Conservation (phyloP, 1,140 invertebrate species). For the Drosophila lowei region DNA sequence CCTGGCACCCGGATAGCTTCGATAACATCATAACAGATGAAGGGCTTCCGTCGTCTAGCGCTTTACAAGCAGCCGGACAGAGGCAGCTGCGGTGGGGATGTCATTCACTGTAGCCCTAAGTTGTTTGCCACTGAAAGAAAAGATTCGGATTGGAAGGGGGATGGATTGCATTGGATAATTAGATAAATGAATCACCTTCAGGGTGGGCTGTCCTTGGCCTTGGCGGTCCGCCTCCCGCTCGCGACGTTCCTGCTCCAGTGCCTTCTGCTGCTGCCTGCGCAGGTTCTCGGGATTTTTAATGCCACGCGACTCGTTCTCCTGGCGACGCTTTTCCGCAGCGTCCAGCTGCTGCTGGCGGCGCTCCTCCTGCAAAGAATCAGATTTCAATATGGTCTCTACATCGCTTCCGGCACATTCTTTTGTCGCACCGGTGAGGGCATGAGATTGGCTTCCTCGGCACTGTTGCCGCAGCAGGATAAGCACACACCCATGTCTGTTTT, state of each 20-base stretch:
- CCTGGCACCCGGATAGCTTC: too few relatives aligned
- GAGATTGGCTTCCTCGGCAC: slow-evolving; percentile 69
- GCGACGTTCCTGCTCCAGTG: slow-evolving; percentile 55
- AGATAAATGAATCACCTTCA: slow-evolving; percentile 47
- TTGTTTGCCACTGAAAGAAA: too few relatives aligned
- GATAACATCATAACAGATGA: too few relatives aligned
- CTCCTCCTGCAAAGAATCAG: slow-evolving; percentile 55
- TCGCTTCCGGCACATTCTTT: neutral
- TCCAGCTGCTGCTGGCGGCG: slow-evolving; percentile 74
- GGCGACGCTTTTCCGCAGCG: slow-evolving; percentile 71
- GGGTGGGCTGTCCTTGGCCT: slow-evolving; percentile 58
- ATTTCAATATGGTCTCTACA: neutral
- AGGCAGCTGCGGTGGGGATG: too few relatives aligned
- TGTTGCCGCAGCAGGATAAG: slow-evolving; percentile 62
- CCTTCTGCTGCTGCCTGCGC: slow-evolving; percentile 64
- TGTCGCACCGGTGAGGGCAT: slow-evolving; percentile 71
- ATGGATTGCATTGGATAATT: too few relatives aligned
- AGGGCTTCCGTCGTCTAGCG: too few relatives aligned
- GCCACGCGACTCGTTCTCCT: slow-evolving; percentile 70
- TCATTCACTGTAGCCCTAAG: too few relatives aligned
- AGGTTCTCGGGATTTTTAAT: slow-evolving; percentile 76
- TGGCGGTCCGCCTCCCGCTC: slow-evolving; percentile 69
- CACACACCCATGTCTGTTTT: slow-evolving; percentile 54
- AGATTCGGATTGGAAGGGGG: too few relatives aligned
- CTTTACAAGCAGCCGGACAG: too few relatives aligned